These are phyloP conservation scores for Cremastinae sp. DNA, from an alignment of 2,888 invertebrate genomes.

Conservation along the genomic window DNA sequence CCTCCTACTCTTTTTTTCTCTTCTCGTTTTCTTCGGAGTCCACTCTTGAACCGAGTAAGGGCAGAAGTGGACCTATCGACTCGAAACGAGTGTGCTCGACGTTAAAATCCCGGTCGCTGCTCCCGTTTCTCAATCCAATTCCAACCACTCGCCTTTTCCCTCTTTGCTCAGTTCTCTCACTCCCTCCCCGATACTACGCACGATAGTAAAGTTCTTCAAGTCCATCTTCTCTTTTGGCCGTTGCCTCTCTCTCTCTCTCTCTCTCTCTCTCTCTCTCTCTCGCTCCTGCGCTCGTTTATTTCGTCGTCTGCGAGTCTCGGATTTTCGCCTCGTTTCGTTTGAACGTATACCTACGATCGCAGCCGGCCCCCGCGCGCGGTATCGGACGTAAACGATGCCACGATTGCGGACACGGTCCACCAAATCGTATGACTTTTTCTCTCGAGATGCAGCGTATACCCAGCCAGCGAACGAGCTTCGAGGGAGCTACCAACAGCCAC, in stretches of 20 bases:
- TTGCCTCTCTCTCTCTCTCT: conserved; percentile 1
- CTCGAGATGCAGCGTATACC: conserved; percentile 61
- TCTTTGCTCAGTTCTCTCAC: conserved; percentile 55
- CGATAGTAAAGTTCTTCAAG: conserved; percentile 50
- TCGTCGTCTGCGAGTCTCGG: conserved; percentile 37
- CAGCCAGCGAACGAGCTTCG: conserved; percentile 51
- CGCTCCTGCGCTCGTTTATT: conserved; percentile 10
- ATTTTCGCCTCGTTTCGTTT: conserved; percentile 59
- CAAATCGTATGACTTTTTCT: conserved; percentile 72
- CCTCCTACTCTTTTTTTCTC: conserved; percentile 12
- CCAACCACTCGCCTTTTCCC: conserved; percentile 36
- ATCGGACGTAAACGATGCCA: conserved; percentile 73
- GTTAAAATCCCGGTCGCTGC: conserved; percentile 74
- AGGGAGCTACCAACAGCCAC: conserved; percentile 32
- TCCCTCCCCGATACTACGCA: conserved; percentile 35
- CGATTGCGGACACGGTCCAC: conserved; percentile 70
- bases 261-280: conserved; percentile 38
- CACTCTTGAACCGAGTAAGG: conserved; percentile 56
- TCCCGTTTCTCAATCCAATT: conserved; percentile 70
- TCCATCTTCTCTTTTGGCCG: conserved; percentile 44
- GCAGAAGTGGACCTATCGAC: conserved; percentile 75
- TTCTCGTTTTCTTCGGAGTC: conserved; percentile 35
- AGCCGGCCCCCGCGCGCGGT: conserved; percentile 55
- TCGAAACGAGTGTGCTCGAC: conserved; percentile 76
- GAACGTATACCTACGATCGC: conserved; percentile 48